Conservation (phyloP, 2,113 vertebrate genomes). For the Puffinus mauretanicus region DNA sequence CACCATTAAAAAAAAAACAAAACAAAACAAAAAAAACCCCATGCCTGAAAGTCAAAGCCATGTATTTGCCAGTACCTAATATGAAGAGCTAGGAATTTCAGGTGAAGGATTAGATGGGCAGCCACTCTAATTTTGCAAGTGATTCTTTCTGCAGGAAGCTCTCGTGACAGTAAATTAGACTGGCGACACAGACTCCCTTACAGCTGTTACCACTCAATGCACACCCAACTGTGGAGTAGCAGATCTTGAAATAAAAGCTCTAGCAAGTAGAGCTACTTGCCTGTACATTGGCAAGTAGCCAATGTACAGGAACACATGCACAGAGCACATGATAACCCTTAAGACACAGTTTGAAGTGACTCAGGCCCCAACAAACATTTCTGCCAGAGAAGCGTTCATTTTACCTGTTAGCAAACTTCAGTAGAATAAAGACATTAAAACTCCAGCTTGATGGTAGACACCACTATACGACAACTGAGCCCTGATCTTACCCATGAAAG, state of each 20-base stretch:
- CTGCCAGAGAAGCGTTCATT: not conserved
- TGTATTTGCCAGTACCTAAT: not conserved
- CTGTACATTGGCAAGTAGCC: no score
- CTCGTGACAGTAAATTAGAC: not conserved
- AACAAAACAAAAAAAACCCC: no score
- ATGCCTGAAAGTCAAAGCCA: not conserved
- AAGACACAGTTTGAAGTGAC: not conserved
- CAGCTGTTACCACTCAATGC: not conserved
- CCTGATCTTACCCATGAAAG: not conserved
- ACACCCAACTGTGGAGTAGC: not conserved
- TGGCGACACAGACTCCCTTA: not conserved
- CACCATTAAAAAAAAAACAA: not conserved
- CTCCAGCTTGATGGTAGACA: not conserved
- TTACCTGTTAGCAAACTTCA: not conserved
- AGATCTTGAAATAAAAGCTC: not conserved
- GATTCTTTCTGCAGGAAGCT: not conserved
- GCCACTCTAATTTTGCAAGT: not conserved
- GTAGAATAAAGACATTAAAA: not conserved
- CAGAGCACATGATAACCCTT: not conserved
- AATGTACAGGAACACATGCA: rapidly evolving
- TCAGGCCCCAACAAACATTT: not conserved
- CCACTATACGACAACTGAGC: not conserved
- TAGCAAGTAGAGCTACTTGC: no score
- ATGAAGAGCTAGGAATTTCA: not conserved
- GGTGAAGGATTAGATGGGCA: not conserved